Conservation (phyloP, 2,113 vertebrate species). For the Bambusicola thoracicus region DNA sequence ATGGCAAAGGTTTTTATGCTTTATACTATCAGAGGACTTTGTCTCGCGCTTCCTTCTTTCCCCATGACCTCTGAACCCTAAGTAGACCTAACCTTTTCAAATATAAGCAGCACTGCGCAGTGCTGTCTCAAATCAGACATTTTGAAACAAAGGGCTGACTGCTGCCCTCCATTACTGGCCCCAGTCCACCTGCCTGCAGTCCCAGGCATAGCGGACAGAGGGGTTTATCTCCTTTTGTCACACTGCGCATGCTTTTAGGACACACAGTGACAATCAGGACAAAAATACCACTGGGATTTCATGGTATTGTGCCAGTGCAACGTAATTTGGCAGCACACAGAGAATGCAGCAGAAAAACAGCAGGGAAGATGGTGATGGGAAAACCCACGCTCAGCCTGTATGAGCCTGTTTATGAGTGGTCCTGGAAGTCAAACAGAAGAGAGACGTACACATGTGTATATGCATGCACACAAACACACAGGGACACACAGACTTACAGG, state of each 20-base stretch:
- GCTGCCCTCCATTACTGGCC: not conserved
- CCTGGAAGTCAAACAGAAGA: not conserved
- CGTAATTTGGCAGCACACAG: conserved; percentile 47
- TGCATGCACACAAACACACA: not conserved
- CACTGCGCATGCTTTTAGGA: conserved; percentile 44
- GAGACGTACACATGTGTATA: not conserved
- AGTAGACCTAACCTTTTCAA: conserved; percentile 2
- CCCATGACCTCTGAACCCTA: not conserved
- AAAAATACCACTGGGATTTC: conserved; percentile 55
- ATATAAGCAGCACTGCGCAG: not conserved
- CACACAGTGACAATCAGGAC: conserved; percentile 45
- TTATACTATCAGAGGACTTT: not conserved
- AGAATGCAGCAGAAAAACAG: conserved; percentile 44
- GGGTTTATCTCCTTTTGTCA: conserved; percentile 37
- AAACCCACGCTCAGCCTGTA: not conserved
- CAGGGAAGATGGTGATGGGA: conserved; percentile 11
- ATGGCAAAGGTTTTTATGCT: not conserved
- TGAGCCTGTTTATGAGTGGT: not conserved
- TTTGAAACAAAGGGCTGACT: not conserved
- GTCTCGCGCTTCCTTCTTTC: not conserved
- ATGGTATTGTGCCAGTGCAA: conserved; percentile 12
- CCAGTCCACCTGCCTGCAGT: conserved; percentile 22
- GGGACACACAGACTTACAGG: accelerated
- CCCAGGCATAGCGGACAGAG: not conserved
- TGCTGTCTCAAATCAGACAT: conserved; percentile 7